Evolutionary conservation across 1,140 invertebrate species (phyloP).

Genomic region (Fopius arisanus): DNA sequence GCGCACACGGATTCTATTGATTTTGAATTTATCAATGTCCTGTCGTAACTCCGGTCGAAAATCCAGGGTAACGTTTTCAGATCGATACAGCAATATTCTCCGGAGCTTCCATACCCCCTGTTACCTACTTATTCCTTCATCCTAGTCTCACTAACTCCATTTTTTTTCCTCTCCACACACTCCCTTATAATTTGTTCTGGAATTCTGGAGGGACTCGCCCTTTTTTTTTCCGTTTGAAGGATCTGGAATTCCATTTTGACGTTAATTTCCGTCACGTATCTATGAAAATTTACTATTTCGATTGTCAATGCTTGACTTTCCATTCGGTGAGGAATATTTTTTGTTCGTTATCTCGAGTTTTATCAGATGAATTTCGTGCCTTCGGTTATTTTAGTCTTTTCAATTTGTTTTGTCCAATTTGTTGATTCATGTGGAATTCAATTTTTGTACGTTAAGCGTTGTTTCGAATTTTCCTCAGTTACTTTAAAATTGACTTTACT

Average conservation of each 20-base stretch:
- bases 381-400: background rate
- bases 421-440: too few species aligned
- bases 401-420: too few species aligned
- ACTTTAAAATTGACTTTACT: conserved; percentile 14
- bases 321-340: conserved; percentile 39
- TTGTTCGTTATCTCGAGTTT: conserved; percentile 1
- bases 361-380: background rate
- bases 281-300: conserved; percentile 52
- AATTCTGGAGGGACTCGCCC: background rate
- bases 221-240: background rate
- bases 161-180: conserved; percentile 4
- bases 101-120: background rate
- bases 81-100: conserved; percentile 19
- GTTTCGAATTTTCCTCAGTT: background rate
- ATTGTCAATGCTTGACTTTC: conserved; percentile 66
- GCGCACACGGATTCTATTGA: background rate
- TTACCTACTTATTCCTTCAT: background rate
- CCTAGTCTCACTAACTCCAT: background rate
- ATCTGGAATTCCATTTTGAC: conserved; percentile 8
- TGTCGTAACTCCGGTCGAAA: conserved; percentile 7
- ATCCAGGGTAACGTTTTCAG: conserved; percentile 11
- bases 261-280: conserved; percentile 14
- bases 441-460: background rate
- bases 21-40: conserved; percentile 21
- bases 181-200: background rate